Evolutionary conservation across 2,888 invertebrate genomes (phyloP).

Genomic region (Tiliacea citrago): DNA sequence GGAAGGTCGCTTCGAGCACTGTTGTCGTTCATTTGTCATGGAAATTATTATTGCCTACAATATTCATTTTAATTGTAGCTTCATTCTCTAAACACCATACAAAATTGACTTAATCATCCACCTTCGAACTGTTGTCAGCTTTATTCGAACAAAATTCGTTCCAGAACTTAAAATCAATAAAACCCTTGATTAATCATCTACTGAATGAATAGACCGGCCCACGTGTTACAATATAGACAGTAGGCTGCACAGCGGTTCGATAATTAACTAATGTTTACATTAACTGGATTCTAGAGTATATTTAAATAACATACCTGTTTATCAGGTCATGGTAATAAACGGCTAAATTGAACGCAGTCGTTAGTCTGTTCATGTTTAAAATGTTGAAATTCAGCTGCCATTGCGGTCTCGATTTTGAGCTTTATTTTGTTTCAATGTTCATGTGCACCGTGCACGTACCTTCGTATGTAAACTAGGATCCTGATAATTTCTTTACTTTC

Average conservation of each 20-base stretch:
- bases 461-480: conserved; percentile 64
- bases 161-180: conserved; percentile 28
- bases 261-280: conserved; percentile 66
- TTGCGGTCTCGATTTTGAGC: conserved; percentile 18
- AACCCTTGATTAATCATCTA: conserved; percentile 42
- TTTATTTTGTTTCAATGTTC: conserved; percentile 27
- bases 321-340: conserved; percentile 66
- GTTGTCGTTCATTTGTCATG: conserved; percentile 61
- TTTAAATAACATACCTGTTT: conserved; percentile 60
- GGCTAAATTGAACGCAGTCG: conserved; percentile 52
- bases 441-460: conserved; percentile 22
- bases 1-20: conserved; percentile 76
- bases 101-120: conserved; percentile 12
- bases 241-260: conserved; percentile 43
- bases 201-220: conserved; percentile 44
- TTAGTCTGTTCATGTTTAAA: conserved; percentile 56
- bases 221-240: conserved; percentile 54
- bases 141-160: conserved; percentile 20
- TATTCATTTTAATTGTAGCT: conserved; percentile 16
- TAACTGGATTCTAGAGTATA: conserved; percentile 58
- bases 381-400: conserved; percentile 49
- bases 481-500: conserved; percentile 68
- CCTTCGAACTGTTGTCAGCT: conserved; percentile 11
- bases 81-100: conserved; percentile 8
- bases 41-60: conserved; percentile 46